A percentile compares a stretch with the other conserved stretches of the same genome.
Evolutionary conservation across 2,888 invertebrate species (phyloP).

Genomic region (Hybos culiciformis): DNA sequence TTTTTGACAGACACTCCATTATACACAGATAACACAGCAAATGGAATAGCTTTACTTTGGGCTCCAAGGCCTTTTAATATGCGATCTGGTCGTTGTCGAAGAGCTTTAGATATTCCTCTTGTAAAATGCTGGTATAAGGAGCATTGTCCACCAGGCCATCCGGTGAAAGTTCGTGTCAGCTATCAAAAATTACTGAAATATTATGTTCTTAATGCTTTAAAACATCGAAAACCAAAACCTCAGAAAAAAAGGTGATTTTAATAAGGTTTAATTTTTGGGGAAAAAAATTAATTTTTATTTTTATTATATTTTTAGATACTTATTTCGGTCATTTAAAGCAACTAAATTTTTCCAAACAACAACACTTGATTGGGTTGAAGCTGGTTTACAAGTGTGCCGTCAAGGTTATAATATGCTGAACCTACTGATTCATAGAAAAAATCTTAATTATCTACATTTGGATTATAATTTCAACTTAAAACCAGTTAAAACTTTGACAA

Average conservation of each 20-base stretch:
- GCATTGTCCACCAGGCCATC: constrained; percentile 88
- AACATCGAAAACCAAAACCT: constrained; percentile 94
- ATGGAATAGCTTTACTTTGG: constrained; percentile 94
- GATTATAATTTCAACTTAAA: constrained; percentile 99
- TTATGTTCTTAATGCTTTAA: constrained; percentile 93
- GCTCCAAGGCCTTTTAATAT: constrained; percentile 96
- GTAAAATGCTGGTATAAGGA: constrained; percentile 97
- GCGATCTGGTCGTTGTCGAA: constrained; percentile 81
- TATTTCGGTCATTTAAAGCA: constrained; percentile 98
- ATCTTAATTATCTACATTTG: constrained; percentile 96
- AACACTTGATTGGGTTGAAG: constrained; percentile 98
- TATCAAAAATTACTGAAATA: constrained; percentile 98
- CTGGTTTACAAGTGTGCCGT: constrained; percentile 92
- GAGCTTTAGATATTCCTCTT: constrained; percentile 93
- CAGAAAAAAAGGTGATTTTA: constrained; percentile 85
- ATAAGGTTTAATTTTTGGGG: background rate
- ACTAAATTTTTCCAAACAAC: constrained; percentile 99
- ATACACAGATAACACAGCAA: constrained; percentile 97
- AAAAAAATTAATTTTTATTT: background rate
- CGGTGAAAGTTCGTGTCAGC: constrained; percentile 97
- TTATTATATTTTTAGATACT: constrained; percentile 43
- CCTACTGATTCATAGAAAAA: constrained; percentile 95
- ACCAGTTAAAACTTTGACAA: constrained; percentile 97
- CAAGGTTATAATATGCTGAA: constrained; percentile 99
- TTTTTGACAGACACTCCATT: constrained; percentile 89